phyloP scores from a whole-genome alignment of 2,797 vertebrate genomes.

The Poeciliopsis gracilis region DNA sequence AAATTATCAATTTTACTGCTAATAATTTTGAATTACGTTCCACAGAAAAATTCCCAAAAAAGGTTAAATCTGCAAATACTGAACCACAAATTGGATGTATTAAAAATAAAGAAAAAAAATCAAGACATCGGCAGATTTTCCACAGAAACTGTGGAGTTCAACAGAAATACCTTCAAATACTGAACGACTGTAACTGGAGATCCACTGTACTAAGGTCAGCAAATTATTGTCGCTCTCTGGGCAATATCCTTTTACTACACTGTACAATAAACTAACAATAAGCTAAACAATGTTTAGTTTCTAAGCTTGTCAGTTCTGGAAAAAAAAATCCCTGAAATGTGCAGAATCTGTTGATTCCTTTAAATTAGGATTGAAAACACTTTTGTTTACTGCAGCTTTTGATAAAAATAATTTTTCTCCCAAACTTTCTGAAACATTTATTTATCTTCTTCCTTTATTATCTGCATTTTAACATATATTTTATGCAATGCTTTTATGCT shows the following conservation, averaged over 20 bases:
- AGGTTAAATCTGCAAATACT: too few species aligned
- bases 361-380: too few species aligned
- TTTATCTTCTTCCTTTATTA: neutral
- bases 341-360: too few species aligned
- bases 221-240: neutral
- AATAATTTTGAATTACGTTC: neutral
- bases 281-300: neutral
- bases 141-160: neutral
- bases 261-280: neutral
- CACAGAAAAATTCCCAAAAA: too few species aligned
- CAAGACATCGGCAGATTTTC: neutral
- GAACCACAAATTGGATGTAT: too few species aligned
- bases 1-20: too few species aligned
- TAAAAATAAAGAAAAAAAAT: neutral
- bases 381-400: neutral
- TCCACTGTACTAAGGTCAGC: neutral
- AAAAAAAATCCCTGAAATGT: neutral
- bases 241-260: neutral
- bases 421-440: neutral
- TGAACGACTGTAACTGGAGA: neutral
- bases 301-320: neutral
- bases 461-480: neutral
- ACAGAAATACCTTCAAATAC: neutral
- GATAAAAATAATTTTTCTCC: neutral
- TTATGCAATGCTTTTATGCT: neutral